These are phyloP conservation scores for Paramormyrops kingsleyae DNA, from an alignment of 2,113 vertebrate species.

Conservation along the genomic window DNA sequence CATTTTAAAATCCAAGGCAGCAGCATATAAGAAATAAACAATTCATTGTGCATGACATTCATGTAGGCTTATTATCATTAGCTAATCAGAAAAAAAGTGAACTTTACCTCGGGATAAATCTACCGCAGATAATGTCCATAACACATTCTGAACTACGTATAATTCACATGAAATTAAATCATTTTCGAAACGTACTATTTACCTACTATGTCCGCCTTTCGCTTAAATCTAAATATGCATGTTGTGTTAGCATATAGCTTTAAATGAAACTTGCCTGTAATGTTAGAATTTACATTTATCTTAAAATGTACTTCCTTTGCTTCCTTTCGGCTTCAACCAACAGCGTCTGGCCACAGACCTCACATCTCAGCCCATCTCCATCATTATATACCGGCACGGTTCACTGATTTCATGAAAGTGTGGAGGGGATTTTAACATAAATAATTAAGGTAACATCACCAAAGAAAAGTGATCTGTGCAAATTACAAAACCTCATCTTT, in stretches of 20 bases:
- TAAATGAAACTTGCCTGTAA: not conserved
- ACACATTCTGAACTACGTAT: not conserved
- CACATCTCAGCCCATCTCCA: not conserved
- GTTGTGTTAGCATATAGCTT: not conserved
- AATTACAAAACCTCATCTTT: not conserved
- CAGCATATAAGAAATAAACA: not conserved
- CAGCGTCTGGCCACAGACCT: not conserved
- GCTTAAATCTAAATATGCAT: not conserved
- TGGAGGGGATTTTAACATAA: not conserved
- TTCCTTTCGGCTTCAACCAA: not conserved
- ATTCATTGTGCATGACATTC: not conserved
- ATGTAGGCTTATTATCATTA: not conserved
- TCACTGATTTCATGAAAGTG: not conserved
- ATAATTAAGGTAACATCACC: not conserved
- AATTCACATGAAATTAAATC: not conserved
- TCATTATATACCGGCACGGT: not conserved
- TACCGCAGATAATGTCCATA: not conserved
- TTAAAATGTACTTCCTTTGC: not conserved
- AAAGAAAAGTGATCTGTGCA: not conserved
- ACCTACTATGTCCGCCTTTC: not conserved
- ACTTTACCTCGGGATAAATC: not conserved
- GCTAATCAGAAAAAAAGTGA: not conserved
- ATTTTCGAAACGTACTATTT: not conserved
- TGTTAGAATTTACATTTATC: not conserved
- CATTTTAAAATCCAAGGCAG: not conserved